Evolutionary conservation across 2,113 vertebrate genomes (phyloP).

Genomic region (Centropristis striata): DNA sequence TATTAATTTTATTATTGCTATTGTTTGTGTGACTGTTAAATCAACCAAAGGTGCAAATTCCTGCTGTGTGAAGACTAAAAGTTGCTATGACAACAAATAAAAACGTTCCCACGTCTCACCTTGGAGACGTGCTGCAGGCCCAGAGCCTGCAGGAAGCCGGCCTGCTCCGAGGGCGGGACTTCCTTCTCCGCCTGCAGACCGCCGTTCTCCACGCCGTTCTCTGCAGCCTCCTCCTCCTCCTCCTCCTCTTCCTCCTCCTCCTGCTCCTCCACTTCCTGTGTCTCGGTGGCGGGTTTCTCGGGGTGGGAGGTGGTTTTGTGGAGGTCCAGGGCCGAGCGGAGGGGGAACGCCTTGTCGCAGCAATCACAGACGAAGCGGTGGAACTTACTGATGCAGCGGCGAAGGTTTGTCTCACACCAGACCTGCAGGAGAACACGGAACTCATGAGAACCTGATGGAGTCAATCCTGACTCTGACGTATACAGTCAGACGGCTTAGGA

Average conservation of each 20-base stretch:
- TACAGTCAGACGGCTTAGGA: too few relatives aligned
- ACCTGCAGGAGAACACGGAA: slow-evolving; percentile 87
- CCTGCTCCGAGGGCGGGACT: slow-evolving; percentile 72
- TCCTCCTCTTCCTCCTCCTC: slow-evolving; percentile 12
- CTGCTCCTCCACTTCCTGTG: not conserved
- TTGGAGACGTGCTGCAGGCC: slow-evolving; percentile 91
- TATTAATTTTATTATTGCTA: too few relatives aligned
- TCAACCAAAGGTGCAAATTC: too few relatives aligned
- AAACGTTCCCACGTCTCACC: slow-evolving; percentile 30
- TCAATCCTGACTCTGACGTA: too few relatives aligned
- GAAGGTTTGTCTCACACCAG: slow-evolving; percentile 97
- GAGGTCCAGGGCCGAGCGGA: slow-evolving; percentile 90
- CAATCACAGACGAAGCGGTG: slow-evolving; percentile 93
- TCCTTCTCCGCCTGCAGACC: not conserved
- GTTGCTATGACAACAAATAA: not conserved
- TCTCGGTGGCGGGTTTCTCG: not conserved
- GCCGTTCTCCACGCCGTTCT: slow-evolving; percentile 42
- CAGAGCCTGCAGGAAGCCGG: slow-evolving; percentile 90
- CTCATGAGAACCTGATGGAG: not conserved
- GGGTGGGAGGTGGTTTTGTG: slow-evolving; percentile 88
- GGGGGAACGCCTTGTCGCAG: slow-evolving; percentile 97
- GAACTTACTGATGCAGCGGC: slow-evolving; percentile 94
- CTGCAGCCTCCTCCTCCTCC: slow-evolving; percentile 49
- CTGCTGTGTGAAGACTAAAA: not conserved
- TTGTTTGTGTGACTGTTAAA: too few relatives aligned